Evolutionary conservation across 2,113 vertebrate genomes (phyloP).

Genomic region (Sinosuthora webbiana): DNA sequence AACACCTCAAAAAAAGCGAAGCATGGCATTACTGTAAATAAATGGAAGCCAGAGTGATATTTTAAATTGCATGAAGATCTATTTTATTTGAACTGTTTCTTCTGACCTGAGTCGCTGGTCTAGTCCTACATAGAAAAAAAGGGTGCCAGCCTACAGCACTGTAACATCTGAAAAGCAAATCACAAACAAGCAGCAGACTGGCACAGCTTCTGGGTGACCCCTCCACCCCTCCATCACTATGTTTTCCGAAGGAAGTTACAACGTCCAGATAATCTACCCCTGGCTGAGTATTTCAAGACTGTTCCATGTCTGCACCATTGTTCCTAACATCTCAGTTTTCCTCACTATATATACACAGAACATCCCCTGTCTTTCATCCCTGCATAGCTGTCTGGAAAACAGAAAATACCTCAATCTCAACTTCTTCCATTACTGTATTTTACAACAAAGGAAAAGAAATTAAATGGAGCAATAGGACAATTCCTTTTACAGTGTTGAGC

Average conservation of each 20-base stretch:
- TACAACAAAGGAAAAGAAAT: not conserved
- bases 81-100: not conserved
- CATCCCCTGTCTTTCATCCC: not conserved
- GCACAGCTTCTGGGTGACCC: constrained; percentile 23
- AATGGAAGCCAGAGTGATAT: not conserved
- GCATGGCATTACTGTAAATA: not conserved
- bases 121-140: not conserved
- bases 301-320: not conserved
- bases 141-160: not conserved
- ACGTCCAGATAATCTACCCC: constrained; percentile 37
- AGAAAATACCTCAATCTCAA: not conserved
- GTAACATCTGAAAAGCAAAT: not conserved
- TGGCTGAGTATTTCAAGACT: constrained; percentile 21
- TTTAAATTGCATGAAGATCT: not conserved
- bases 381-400: not conserved
- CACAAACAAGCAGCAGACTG: not conserved
- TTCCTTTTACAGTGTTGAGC: not conserved
- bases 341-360: not conserved
- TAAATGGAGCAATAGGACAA: not conserved
- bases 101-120: not conserved
- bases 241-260: constrained; percentile 34
- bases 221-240: not conserved
- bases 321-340: not conserved
- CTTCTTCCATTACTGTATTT: not conserved
- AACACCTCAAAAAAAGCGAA: not conserved